Evolutionary conservation across 2,797 vertebrate genomes (phyloP).

Genomic region (Chanos chanos): DNA sequence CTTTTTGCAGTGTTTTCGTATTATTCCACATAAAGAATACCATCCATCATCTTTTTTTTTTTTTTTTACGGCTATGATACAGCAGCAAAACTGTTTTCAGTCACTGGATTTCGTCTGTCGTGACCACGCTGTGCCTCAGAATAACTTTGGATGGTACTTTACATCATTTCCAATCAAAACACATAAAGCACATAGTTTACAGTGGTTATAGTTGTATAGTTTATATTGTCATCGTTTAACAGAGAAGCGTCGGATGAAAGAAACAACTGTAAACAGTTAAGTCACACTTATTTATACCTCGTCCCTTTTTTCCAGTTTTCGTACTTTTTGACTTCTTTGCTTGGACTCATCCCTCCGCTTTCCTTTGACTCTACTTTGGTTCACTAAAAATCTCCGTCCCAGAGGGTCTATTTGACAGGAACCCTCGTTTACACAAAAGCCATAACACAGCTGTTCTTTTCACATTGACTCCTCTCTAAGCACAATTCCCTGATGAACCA

Average conservation of each 20-base stretch:
- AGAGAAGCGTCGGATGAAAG: too few relatives aligned
- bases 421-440: slow-evolving; percentile 69
- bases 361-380: slow-evolving; percentile 45
- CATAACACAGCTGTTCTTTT: slow-evolving; percentile 59
- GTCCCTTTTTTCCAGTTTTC: too few relatives aligned
- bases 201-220: too few relatives aligned
- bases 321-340: too few relatives aligned
- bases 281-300: too few relatives aligned
- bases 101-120: slow-evolving; percentile 12
- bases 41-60: slow-evolving; percentile 67
- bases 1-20: slow-evolving; percentile 49
- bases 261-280: too few relatives aligned
- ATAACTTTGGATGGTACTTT: slow-evolving; percentile 16
- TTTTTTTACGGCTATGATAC: slow-evolving; percentile 49
- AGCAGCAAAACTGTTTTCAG: slow-evolving; percentile 40
- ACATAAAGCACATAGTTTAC: too few relatives aligned
- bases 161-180: slow-evolving; percentile 14
- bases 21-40: slow-evolving; percentile 54
- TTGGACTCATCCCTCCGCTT: slow-evolving; percentile 16
- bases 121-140: slow-evolving; percentile 9
- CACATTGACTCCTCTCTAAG: slow-evolving; percentile 65
- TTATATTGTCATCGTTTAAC: too few relatives aligned
- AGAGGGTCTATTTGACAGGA: slow-evolving; percentile 53
- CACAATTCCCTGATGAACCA: slow-evolving; percentile 59
- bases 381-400: slow-evolving; percentile 52